A percentile compares a stretch with the other conserved stretches of the same genome.
Conservation (phyloP, 2,888 invertebrate species). For the Chalcosyrphus nemorum region DNA sequence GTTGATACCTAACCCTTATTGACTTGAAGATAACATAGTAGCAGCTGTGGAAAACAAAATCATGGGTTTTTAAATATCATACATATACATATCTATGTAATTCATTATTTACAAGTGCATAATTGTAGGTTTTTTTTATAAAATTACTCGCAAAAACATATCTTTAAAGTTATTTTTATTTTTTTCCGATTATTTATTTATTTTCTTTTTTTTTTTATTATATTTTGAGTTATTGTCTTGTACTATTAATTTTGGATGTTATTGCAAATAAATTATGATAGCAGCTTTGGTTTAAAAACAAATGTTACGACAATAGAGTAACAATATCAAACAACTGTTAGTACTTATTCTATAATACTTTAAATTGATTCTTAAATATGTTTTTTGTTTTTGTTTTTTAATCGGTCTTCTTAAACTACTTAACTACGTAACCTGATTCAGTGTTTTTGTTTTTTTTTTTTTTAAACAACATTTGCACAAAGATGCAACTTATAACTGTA, state of each 20-base stretch:
- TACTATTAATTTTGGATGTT: constrained; percentile 36
- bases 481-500: constrained; percentile 27
- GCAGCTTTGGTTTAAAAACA: constrained; percentile 19
- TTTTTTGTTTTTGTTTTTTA: too few relatives aligned
- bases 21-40: constrained; percentile 49
- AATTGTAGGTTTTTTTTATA: background rate
- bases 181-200: background rate
- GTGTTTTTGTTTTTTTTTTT: constrained; percentile 33
- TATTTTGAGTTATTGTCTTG: constrained; percentile 69
- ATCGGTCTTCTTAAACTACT: constrained; percentile 62
- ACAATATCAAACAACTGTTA: constrained; percentile 49
- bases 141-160: background rate
- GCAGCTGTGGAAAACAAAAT: constrained; percentile 17
- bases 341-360: constrained; percentile 69
- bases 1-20: constrained; percentile 2
- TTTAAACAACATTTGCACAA: constrained; percentile 66
- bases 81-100: background rate
- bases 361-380: constrained; percentile 38
- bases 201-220: constrained; percentile 19
- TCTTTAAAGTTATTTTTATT: background rate
- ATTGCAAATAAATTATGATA: constrained; percentile 52
- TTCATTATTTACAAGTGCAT: constrained; percentile 44
- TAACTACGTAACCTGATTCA: constrained; percentile 64
- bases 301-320: constrained; percentile 21
- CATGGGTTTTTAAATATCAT: constrained; percentile 7